Base-by-base conservation (phyloP, 2,113 vertebrate species). In the Tringa solitaria region DNA sequence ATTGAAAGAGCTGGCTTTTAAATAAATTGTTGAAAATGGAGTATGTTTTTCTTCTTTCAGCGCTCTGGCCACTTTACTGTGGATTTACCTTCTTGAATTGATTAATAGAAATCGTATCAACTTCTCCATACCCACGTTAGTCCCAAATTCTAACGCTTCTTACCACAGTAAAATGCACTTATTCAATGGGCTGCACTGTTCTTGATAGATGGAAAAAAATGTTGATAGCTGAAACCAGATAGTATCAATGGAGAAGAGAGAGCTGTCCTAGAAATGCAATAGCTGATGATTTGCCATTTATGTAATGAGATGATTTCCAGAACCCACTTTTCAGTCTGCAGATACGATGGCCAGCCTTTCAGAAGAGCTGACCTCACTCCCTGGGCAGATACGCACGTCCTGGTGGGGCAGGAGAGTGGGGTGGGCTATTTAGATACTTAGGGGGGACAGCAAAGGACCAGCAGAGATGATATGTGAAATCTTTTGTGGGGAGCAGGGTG, bases 401-500 rank as follows among this genome's bases (percentile, higher is more conserved):
- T 63, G 18, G 18, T 39, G 23, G 54, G 10, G 26, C 23, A 43
- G 28, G 33, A 85, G 28, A 32, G 30, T 8, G 19, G 9, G 13
- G 9, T 30, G 53, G 39, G 16, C 32, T 84, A 0, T 67, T 63
- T 4, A 20, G 41, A 2, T 48, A 35, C 13, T 59, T 50, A 8
- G 12, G 17, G 15, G 43, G 23, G 8, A 17, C 37, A 68, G 51
- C 1, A 0, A 75, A 57, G 37, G 46, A 22, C 11, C 18, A 15
- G 27, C 22, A 56, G 91, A 72, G 28, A 39, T 39, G 46, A 10
- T 30, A 16, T 1, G 6, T 61, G 48, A 51, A 63, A 45, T n/a
- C 19, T 64, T 19, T 50, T 0, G 4, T 10, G 23, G 10, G 4
- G 5, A 72, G 32, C 21, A 33, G 35, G 1, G 9, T 4, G 0